phyloP scores from a whole-genome alignment of 2,113 vertebrate genomes.

The Mugil cephalus region DNA sequence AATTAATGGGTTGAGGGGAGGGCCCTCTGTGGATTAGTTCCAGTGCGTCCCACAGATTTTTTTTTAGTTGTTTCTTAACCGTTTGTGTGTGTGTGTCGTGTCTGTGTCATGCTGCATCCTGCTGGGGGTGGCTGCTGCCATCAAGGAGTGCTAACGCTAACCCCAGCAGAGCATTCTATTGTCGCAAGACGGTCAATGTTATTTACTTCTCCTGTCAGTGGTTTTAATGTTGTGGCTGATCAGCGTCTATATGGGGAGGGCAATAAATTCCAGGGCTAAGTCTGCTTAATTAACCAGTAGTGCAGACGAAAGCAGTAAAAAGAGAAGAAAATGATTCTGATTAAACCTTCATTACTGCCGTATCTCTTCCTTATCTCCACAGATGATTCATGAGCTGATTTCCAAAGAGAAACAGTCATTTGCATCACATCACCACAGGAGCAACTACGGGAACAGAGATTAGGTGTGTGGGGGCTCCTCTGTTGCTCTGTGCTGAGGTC shows the following conservation, averaged over 20 bases:
- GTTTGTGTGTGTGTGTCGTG: too few species aligned
- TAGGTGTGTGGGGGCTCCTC: constrained; percentile 44
- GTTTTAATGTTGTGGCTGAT: too few species aligned
- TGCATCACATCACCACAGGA: constrained; percentile 53
- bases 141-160: too few species aligned
- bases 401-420: constrained; percentile 47
- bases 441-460: constrained; percentile 45
- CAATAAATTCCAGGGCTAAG: neutral
- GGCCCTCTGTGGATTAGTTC: too few species aligned
- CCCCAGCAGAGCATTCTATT: too few species aligned
- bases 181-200: too few species aligned
- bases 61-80: too few species aligned
- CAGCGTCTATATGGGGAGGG: neutral
- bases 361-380: constrained; percentile 16
- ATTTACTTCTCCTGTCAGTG: neutral
- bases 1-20: too few species aligned
- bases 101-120: too few species aligned
- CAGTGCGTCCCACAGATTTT: too few species aligned
- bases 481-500: constrained; percentile 60
- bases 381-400: constrained; percentile 37
- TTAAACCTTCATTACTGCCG: constrained; percentile 39
- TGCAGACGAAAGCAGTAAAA: neutral
- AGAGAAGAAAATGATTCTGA: constrained; percentile 22
- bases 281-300: neutral
- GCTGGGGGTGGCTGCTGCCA: too few species aligned